phyloP scores from a whole-genome alignment of 2,797 vertebrate species.

The Schizopygopsis pylzovi region DNA sequence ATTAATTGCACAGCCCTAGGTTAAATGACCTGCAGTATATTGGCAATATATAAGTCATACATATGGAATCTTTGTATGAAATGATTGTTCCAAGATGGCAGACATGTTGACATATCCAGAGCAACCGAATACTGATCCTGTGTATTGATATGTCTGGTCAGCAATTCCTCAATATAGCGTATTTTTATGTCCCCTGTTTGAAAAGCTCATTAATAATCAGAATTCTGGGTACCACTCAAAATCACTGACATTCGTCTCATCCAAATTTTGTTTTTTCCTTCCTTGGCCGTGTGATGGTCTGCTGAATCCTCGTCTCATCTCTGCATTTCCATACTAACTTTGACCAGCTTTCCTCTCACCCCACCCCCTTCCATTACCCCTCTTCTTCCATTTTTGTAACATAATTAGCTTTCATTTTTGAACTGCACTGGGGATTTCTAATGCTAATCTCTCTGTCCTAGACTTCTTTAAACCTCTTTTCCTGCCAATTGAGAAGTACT shows the following conservation, averaged over 20 bases:
- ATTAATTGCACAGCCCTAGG: neutral
- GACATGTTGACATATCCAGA: neutral
- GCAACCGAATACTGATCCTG: neutral
- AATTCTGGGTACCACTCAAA: constrained; percentile 64
- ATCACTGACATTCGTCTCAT: constrained; percentile 67
- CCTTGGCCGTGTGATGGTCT: constrained; percentile 69
- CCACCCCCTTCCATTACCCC: constrained; percentile 51
- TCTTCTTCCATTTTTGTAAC: constrained; percentile 74
- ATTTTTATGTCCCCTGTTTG: constrained; percentile 35
- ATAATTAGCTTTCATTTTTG: constrained; percentile 83
- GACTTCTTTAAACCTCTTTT: constrained; percentile 79
- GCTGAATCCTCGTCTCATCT: constrained; percentile 69
- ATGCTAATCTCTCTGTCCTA: constrained; percentile 88
- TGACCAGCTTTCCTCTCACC: constrained; percentile 55
- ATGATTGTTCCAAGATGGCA: neutral
- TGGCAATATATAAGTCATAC: neutral
- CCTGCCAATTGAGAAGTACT: constrained; percentile 80
- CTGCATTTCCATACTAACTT: constrained; percentile 63
- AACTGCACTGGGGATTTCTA: constrained; percentile 75
- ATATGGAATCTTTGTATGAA: neutral
- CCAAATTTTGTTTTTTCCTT: constrained; percentile 61
- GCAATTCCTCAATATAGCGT: neutral
- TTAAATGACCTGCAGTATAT: constrained; percentile 2
- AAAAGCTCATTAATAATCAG: constrained; percentile 64
- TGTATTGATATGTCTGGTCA: neutral